These are phyloP conservation scores for Steatocranus sp. DNA, from an alignment of 2,797 vertebrate species.

Conservation along the genomic window DNA sequence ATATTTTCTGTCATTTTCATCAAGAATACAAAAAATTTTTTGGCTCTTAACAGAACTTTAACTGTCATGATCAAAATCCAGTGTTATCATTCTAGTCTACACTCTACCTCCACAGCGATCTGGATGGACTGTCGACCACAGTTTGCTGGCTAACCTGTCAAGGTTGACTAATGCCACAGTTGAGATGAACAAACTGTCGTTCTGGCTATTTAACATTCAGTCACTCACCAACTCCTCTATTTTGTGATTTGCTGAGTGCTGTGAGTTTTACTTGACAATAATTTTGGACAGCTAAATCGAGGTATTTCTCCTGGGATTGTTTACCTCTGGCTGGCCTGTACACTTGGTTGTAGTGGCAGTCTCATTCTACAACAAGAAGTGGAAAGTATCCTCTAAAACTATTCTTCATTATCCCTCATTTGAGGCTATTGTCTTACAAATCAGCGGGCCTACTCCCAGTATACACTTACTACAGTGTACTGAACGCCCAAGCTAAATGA, in stretches of 20 bases:
- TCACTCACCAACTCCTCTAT: background rate
- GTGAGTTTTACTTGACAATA: background rate
- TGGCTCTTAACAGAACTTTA: background rate
- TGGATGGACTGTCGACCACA: background rate
- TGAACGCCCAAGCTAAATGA: background rate
- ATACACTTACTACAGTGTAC: background rate
- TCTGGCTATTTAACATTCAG: background rate
- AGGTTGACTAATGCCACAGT: background rate
- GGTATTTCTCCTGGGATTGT: background rate
- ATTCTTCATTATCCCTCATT: background rate
- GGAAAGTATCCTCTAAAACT: background rate
- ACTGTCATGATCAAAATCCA: background rate
- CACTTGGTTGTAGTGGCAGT: no score
- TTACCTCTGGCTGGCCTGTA: no score
- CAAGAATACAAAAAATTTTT: fast-evolving
- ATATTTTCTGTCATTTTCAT: background rate
- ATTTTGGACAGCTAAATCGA: background rate
- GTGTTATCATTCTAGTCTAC: fast-evolving
- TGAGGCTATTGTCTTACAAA: background rate
- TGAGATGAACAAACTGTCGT: background rate
- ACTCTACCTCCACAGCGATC: background rate
- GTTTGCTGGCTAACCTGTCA: background rate
- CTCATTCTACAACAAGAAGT: background rate
- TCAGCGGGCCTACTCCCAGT: background rate
- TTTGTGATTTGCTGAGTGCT: background rate